These are phyloP conservation scores for Synanceia verrucosa DNA, from an alignment of 2,797 vertebrate genomes.

Conservation along the genomic window DNA sequence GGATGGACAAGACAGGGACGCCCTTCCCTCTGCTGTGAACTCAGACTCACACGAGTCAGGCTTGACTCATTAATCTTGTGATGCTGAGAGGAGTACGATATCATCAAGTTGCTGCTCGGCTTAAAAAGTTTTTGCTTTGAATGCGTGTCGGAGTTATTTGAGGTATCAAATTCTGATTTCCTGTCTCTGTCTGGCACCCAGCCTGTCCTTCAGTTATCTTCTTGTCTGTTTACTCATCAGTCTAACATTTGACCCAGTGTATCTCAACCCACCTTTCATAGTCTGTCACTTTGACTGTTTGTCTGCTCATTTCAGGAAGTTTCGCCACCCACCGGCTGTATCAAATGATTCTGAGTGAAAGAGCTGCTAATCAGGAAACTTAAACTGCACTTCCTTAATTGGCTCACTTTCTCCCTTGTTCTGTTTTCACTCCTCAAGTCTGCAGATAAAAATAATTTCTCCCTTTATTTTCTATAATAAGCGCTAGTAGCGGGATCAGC, in stretches of 20 bases:
- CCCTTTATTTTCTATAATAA: slow-evolving; percentile 21
- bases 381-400: slow-evolving; percentile 60
- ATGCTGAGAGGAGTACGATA: slow-evolving; percentile 24
- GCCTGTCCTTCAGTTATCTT: slow-evolving; percentile 10
- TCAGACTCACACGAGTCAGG: slow-evolving; percentile 48
- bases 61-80: slow-evolving; percentile 38
- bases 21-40: slow-evolving; percentile 54
- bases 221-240: not conserved
- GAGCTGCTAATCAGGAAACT: slow-evolving; percentile 57
- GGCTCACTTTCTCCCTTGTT: slow-evolving; percentile 30
- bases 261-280: slow-evolving; percentile 38
- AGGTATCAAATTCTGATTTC: slow-evolving; percentile 24
- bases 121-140: slow-evolving; percentile 2
- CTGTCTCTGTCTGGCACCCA: slow-evolving; percentile 11
- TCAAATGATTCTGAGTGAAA: slow-evolving; percentile 57
- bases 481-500: slow-evolving; percentile 30
- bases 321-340: slow-evolving; percentile 35
- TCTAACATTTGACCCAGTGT: slow-evolving; percentile 59
- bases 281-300: slow-evolving; percentile 40
- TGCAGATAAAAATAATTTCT: slow-evolving; percentile 45
- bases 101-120: not conserved
- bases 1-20: slow-evolving; percentile 49
- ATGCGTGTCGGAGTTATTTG: not conserved
- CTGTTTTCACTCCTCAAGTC: slow-evolving; percentile 34
- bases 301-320: slow-evolving; percentile 62